These are phyloP conservation scores for Chlorodrepanis virens DNA, from an alignment of 2,113 vertebrate genomes.

Conservation along the genomic window DNA sequence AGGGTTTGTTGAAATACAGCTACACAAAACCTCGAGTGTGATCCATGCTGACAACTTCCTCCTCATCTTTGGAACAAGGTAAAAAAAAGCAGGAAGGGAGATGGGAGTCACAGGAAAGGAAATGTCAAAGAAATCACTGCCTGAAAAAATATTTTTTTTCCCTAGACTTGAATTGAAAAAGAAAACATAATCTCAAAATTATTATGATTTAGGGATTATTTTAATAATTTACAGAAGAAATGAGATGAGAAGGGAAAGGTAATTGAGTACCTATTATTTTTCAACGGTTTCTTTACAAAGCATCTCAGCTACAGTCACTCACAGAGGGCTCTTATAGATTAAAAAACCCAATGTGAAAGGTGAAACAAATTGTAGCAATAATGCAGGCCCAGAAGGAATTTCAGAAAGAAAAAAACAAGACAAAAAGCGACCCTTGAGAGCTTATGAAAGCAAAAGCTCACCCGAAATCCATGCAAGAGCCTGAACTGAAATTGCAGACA, in stretches of 20 bases:
- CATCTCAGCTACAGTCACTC: background rate
- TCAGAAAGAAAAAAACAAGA: background rate
- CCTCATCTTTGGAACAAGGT: background rate
- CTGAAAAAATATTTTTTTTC: background rate
- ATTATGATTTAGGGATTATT: background rate
- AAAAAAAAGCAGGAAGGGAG: background rate
- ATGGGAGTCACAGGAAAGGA: background rate
- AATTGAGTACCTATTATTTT: slow-evolving; percentile 4
- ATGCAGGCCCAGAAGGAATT: background rate
- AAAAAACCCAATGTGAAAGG: background rate
- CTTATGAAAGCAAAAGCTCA: slow-evolving; percentile 1
- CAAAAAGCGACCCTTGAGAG: background rate
- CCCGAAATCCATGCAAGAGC: background rate
- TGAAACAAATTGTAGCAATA: slow-evolving; percentile 13
- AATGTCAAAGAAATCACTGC: background rate
- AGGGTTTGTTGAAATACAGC: background rate
- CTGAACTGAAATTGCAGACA: slow-evolving; percentile 1
- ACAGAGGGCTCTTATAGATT: background rate
- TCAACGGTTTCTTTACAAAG: background rate
- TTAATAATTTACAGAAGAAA: background rate
- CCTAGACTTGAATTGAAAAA: background rate
- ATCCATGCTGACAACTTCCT: background rate
- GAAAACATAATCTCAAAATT: background rate
- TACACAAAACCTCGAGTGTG: background rate
- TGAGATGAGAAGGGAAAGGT: background rate